Conservation (phyloP, 2,113 vertebrate species). For the Sapayoa aenigma region DNA sequence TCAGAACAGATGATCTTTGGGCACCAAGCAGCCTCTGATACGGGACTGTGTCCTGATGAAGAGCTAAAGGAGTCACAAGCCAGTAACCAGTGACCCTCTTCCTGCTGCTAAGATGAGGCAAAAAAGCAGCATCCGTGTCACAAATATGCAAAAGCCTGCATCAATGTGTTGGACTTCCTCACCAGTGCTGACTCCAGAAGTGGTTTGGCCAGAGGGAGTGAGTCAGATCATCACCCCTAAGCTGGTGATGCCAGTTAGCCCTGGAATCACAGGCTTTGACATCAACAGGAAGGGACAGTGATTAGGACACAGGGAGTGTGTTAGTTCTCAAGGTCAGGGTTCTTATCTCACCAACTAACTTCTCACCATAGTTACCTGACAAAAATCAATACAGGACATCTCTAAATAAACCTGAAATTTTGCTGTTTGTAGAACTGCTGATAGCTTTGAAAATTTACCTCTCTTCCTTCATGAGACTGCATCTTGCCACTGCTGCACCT, state of each 20-base stretch:
- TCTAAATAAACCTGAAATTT: not conserved
- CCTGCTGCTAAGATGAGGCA: not conserved
- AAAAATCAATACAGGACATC: not conserved
- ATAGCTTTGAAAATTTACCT: not conserved
- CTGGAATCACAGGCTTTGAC: not conserved
- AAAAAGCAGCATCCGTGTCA: not conserved
- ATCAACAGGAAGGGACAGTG: not conserved
- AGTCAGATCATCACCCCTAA: not conserved
- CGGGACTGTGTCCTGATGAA: not conserved
- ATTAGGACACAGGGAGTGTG: not conserved
- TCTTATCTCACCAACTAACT: not conserved
- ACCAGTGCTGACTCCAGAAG: not conserved
- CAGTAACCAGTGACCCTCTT: not conserved
- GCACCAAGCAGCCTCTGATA: not conserved
- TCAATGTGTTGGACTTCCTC: not conserved
- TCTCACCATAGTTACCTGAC: not conserved
- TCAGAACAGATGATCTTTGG: not conserved
- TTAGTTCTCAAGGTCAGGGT: not conserved
- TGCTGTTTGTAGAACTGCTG: not conserved
- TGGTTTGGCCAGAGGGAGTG: not conserved
- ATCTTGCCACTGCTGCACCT: not conserved
- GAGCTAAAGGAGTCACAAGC: not conserved
- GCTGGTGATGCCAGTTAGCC: not conserved
- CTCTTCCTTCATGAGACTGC: not conserved
- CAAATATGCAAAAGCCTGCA: not conserved